Evolutionary conservation across 2,113 vertebrate species (phyloP).

Genomic region (Passer montanus): DNA sequence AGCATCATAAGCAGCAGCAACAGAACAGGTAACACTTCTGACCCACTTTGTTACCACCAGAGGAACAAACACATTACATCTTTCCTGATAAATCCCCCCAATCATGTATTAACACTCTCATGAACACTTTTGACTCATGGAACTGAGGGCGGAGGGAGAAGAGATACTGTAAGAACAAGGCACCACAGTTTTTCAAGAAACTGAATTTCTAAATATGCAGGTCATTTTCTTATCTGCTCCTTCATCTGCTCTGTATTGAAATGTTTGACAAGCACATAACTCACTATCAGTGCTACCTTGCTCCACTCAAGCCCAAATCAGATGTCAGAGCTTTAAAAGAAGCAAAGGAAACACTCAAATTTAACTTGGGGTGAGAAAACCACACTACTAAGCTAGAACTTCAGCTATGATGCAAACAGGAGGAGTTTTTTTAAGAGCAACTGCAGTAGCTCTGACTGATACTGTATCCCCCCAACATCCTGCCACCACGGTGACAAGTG

Average conservation of each 20-base stretch:
- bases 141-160: background rate
- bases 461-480: background rate
- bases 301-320: background rate
- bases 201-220: background rate
- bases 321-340: background rate
- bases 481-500: fast-evolving
- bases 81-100: background rate
- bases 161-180: background rate
- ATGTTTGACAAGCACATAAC: background rate
- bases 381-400: background rate
- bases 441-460: background rate
- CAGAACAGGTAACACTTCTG: background rate
- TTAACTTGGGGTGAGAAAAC: background rate
- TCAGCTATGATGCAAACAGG: background rate
- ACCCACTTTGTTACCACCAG: background rate
- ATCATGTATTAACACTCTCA: background rate
- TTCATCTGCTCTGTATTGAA: background rate
- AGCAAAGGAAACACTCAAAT: background rate
- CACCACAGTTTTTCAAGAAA: background rate
- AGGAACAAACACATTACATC: background rate
- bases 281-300: background rate
- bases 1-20: background rate
- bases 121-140: background rate
- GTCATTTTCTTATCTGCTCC: background rate
- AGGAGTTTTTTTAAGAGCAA: background rate